Conservation (phyloP, 2,113 vertebrate species). For the Larimichthys polyactis region DNA sequence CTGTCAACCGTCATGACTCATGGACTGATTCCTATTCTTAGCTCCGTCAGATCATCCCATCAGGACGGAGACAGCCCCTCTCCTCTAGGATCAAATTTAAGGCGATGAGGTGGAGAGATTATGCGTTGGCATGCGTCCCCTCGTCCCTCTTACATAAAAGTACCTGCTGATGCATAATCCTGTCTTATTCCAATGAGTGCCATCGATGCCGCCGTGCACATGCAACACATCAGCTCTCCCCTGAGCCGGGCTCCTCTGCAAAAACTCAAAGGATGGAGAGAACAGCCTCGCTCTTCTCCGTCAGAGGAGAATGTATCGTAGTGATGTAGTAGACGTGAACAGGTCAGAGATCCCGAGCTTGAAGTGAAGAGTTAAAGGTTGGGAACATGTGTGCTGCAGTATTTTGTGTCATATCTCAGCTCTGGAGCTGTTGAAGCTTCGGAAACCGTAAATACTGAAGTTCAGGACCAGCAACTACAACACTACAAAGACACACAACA, state of each 20-base stretch:
- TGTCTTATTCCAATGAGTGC: constrained; percentile 27
- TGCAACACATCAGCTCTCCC: not conserved
- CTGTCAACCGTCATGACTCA: constrained; percentile 21
- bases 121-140: no score
- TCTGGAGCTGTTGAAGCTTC: not conserved
- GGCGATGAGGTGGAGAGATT: constrained; percentile 25
- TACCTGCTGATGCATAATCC: constrained; percentile 47
- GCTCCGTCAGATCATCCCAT: not conserved
- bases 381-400: not conserved
- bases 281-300: not conserved
- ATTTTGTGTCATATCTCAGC: not conserved
- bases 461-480: not conserved
- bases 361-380: no score
- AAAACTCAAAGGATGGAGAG: not conserved
- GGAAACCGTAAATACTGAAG: not conserved
- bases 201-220: constrained; percentile 19
- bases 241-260: not conserved
- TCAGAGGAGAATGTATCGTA: not conserved
- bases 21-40: constrained; percentile 3
- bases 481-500: not conserved
- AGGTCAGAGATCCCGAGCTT: no score
- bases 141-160: constrained; percentile 56
- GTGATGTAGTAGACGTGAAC: not conserved
- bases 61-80: not conserved
- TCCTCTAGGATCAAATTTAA: not conserved